Base-by-base conservation (phyloP, 2,113 vertebrate genomes). In the Podarcis muralis region DNA sequence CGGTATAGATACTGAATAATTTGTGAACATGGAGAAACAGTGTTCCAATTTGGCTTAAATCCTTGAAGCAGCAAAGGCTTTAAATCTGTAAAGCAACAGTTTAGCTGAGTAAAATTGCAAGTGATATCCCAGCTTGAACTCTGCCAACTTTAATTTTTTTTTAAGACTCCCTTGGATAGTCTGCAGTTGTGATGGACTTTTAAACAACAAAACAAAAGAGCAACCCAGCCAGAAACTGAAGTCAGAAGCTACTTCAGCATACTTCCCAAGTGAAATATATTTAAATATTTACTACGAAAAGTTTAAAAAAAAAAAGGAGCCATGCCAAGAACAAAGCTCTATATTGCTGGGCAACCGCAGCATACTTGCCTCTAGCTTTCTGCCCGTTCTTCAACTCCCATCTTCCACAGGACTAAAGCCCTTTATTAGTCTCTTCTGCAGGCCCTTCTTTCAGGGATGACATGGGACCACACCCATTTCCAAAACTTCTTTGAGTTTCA, bases 41-140 rank as follows among this genome's bases (percentile, higher is more conserved):
- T 62, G 18, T 68, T 84, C 65, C 7, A 85, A 85, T 32, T 84
- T 89, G 82, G 53, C 37, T 75, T 66, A 75, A n/a, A 74, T 76
- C 20, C 37, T 40, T 43, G 87, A 75, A 88, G n/a, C 62, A 16
- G 62, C 16, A 22, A 81, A 68, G 80, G 75, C 84, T 25, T 87
- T 87, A 57, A 72, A 77, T 59, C 75, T 16, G 22, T 78, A 37
- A 86, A 86, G 5, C 18, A 66, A 16, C 37, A 77, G 27, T 48
- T 78, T 43, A 76, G 72, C 48, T 30, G 25, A 62, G 22, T 32
- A 85, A 65, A 76, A 85, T 5, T 37, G 6, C 35, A 30, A 85
- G 32, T 53, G 40, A 69, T 18, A 6, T 66, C 18, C 62, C 57
- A 59, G 35, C 22, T 40, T 62, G 57, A 13, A 66, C 9, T 43